Percentiles rank a stretch among this genome's conserved stretches.
Conservation (phyloP, 2,113 vertebrate species). For the Narcine bancroftii region DNA sequence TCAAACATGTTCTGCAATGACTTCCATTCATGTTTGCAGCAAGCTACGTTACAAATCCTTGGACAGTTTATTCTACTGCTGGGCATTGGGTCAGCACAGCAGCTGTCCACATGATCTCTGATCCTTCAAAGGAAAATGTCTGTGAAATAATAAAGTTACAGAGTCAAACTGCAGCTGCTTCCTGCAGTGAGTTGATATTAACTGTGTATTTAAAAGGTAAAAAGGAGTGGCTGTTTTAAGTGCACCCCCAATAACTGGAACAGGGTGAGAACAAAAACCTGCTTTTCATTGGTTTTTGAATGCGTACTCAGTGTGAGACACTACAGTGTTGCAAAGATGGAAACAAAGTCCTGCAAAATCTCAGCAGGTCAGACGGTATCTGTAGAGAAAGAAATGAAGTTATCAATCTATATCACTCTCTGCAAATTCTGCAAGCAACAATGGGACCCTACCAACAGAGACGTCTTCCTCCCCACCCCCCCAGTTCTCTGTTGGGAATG, state of each 20-base stretch:
- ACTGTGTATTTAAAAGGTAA: not conserved
- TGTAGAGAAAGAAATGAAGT: too few species aligned
- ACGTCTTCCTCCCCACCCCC: too few species aligned
- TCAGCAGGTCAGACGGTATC: too few species aligned
- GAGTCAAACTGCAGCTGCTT: not conserved
- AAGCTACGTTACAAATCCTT: not conserved
- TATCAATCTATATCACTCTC: too few species aligned
- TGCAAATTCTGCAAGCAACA: too few species aligned
- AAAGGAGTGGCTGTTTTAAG: not conserved
- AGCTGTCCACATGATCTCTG: not conserved
- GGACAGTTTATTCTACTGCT: not conserved
- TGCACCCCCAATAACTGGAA: not conserved
- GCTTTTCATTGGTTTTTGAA: not conserved
- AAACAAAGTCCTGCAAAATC: too few species aligned
- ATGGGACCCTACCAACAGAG: too few species aligned
- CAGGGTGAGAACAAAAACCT: too few species aligned
- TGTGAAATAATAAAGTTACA: not conserved
- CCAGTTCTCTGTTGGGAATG: too few species aligned
- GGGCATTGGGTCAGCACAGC: not conserved
- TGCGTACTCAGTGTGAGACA: not conserved
- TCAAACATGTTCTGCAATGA: not conserved
- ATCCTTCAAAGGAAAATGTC: not conserved
- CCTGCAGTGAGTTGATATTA: not conserved
- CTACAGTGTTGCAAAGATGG: not conserved
- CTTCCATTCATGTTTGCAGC: not conserved